Evolutionary conservation across 2,113 vertebrate species (phyloP).

Genomic region (Takifugu flavidus): DNA sequence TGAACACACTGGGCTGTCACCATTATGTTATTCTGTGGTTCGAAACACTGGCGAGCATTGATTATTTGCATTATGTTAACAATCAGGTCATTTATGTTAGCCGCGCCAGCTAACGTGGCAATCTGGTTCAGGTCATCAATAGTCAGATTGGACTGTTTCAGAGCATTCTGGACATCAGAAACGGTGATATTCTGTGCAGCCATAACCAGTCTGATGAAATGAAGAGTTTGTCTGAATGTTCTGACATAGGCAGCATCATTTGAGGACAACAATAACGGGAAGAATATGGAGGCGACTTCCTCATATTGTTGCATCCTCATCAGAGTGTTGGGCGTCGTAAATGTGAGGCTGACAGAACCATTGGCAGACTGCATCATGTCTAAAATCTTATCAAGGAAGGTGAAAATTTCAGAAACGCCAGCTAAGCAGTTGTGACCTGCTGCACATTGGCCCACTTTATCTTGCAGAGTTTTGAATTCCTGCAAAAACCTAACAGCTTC

Average conservation of each 20-base stretch:
- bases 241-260: slow-evolving; percentile 22
- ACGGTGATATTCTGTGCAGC: slow-evolving; percentile 44
- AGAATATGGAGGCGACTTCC: slow-evolving; percentile 33
- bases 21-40: slow-evolving; percentile 13
- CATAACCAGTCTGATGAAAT: slow-evolving; percentile 55
- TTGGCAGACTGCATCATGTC: slow-evolving; percentile 24
- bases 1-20: slow-evolving; percentile 50
- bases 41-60: slow-evolving; percentile 55
- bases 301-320: slow-evolving; percentile 21
- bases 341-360: slow-evolving; percentile 18
- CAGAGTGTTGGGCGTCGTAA: slow-evolving; percentile 22
- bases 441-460: slow-evolving; percentile 42
- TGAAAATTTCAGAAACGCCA: slow-evolving; percentile 54
- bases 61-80: slow-evolving; percentile 36
- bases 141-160: slow-evolving; percentile 62
- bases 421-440: slow-evolving; percentile 49
- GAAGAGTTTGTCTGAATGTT: slow-evolving; percentile 42
- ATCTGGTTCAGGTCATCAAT: slow-evolving; percentile 53
- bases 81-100: slow-evolving; percentile 46
- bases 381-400: slow-evolving; percentile 49
- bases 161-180: slow-evolving; percentile 48
- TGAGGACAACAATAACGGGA: slow-evolving; percentile 56
- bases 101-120: slow-evolving; percentile 28
- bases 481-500: slow-evolving; percentile 41
- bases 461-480: slow-evolving; percentile 50